phyloP scores from a whole-genome alignment of 2,113 vertebrate species.

The Centrocercus urophasianus region DNA sequence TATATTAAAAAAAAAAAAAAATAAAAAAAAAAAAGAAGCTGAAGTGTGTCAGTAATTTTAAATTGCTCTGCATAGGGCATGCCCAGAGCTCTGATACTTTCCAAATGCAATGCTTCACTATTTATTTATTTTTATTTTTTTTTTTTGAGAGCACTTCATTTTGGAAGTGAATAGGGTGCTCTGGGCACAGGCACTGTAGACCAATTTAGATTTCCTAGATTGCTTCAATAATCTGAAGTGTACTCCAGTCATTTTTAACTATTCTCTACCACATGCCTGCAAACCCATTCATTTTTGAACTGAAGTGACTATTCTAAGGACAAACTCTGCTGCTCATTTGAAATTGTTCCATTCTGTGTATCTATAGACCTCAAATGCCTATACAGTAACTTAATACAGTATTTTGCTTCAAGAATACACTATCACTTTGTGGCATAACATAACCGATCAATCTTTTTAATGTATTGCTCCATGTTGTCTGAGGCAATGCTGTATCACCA shows the following conservation, averaged over 20 bases:
- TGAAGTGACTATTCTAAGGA: conserved; percentile 42
- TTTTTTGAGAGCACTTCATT: conserved; percentile 74
- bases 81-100: conserved; percentile 60
- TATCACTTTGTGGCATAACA: background rate
- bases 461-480: background rate
- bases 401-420: background rate
- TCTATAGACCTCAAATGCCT: conserved; percentile 8
- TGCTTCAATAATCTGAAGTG: conserved; percentile 70
- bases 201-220: conserved; percentile 73
- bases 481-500: background rate
- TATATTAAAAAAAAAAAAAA: background rate
- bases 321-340: conserved; percentile 32
- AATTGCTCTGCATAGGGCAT: conserved; percentile 58
- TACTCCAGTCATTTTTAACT: conserved; percentile 58
- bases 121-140: conserved; percentile 1
- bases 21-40: background rate
- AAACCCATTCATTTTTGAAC: conserved; percentile 43
- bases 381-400: background rate
- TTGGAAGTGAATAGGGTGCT: conserved; percentile 70
- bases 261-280: conserved; percentile 8
- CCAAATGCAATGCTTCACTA: conserved; percentile 58
- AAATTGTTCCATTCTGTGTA: conserved; percentile 23
- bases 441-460: background rate
- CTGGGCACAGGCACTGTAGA: conserved; percentile 45
- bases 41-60: conserved; percentile 67